Conservation (phyloP, 2,113 vertebrate genomes). For the Junco hyemalis region DNA sequence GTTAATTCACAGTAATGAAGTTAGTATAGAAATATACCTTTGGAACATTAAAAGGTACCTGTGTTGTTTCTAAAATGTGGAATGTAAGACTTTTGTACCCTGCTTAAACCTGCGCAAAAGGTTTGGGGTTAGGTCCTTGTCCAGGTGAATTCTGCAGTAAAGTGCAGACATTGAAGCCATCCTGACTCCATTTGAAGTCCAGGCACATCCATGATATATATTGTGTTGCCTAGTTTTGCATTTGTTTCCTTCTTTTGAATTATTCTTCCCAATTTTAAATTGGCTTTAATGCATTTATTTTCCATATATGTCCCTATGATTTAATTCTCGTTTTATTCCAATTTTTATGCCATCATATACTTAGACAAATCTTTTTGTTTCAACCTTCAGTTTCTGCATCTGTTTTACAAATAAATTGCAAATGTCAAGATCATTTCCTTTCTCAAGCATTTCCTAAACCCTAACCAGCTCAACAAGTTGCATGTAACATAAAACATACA, state of each 20-base stretch:
- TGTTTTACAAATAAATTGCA: slow-evolving; percentile 27
- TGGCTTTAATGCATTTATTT: not conserved
- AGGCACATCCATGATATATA: not conserved
- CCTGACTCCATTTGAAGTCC: not conserved
- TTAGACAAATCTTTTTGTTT: not conserved
- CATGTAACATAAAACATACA: slow-evolving; percentile 20
- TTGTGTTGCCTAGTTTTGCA: not conserved
- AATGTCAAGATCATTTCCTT: slow-evolving; percentile 27
- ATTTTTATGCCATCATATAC: not conserved
- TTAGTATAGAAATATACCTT: not conserved
- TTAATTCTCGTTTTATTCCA: not conserved
- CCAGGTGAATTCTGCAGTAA: not conserved
- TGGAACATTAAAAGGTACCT: not conserved
- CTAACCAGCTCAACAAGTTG: slow-evolving; percentile 21
- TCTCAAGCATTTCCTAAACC: slow-evolving; percentile 35
- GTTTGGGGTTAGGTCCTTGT: not conserved
- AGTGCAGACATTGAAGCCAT: not conserved
- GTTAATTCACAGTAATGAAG: not conserved
- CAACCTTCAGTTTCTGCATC: not conserved
- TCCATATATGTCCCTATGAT: not conserved
- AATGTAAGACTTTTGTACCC: not conserved
- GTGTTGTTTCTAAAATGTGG: not conserved
- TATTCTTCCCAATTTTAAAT: not conserved
- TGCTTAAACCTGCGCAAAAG: not conserved
- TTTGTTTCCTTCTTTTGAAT: slow-evolving; percentile 21